Evolutionary conservation across 2,888 invertebrate species (phyloP).

Genomic region (Agrotis exclamationis): DNA sequence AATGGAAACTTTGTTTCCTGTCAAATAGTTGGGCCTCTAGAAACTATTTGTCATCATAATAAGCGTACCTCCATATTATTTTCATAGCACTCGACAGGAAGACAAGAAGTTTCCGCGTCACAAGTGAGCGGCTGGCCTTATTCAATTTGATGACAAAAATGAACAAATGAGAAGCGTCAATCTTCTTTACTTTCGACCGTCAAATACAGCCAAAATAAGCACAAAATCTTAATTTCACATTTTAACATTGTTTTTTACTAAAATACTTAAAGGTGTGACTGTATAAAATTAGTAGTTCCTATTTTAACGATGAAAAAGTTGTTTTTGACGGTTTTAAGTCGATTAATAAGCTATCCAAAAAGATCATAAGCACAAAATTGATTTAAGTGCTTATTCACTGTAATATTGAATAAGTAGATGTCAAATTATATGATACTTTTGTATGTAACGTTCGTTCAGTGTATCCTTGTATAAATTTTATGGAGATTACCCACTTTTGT

Average conservation of each 20-base stretch:
- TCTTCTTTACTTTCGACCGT: slow-evolving; percentile 9
- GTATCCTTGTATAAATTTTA: slow-evolving; percentile 24
- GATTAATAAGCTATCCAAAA: not conserved
- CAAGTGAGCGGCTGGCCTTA: too few species aligned
- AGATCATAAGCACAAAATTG: too few species aligned
- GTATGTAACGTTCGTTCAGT: slow-evolving; percentile 35
- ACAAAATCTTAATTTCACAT: not conserved
- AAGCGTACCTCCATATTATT: too few species aligned
- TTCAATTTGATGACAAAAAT: not conserved
- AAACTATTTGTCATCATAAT: too few species aligned
- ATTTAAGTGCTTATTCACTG: slow-evolving; percentile 35
- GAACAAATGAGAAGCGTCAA: not conserved
- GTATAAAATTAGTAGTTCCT: slow-evolving; percentile 24
- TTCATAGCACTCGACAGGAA: too few species aligned
- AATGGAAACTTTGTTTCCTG: too few species aligned
- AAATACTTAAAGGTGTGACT: not conserved
- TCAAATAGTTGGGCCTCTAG: too few species aligned
- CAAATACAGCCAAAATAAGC: slow-evolving; percentile 17
- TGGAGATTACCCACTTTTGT: not conserved
- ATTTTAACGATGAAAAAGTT: slow-evolving; percentile 8
- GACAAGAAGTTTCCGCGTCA: too few species aligned
- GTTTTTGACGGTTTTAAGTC: slow-evolving; percentile 20
- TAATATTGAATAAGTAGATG: slow-evolving; percentile 26
- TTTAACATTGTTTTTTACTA: not conserved
- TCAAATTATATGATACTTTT: slow-evolving; percentile 25